Base-by-base conservation (phyloP, 2,113 vertebrate genomes). In the Ictalurus punctatus region DNA sequence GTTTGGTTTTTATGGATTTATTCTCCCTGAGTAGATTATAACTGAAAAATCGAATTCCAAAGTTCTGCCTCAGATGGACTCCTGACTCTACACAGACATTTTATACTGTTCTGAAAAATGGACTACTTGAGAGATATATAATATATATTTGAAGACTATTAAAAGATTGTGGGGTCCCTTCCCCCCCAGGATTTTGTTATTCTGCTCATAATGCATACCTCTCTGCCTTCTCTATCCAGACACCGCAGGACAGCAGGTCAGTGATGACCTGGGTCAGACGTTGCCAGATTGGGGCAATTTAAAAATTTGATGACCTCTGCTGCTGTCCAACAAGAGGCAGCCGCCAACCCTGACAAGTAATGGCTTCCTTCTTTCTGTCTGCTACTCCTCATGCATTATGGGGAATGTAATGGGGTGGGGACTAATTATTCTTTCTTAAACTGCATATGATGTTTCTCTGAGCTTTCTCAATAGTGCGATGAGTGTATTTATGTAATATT, bases 291-390 rank as follows among this genome's bases (percentile, higher is more conserved):
- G 92, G 92, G 90, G 90, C 56, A 90, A 92, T 88, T 92, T 91
- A 88, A 93, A 93, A 90, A 93, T 92, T 91, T 93, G 92, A 93
- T 89, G 90, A 90, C 85, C 89, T 71, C 86, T 78, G 54, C 86
- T 84, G 88, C 90, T 90, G 79, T 90, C 81, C 83, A 63, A 12
- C 63, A 85, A 90, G 87, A 89, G 69, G 61, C 87, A 89, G 88
- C 89, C 84, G 83, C 86, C 91, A 88, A 54, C 87, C 58, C 86
- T 91, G 58, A 90, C 87, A 85, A 92, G 82, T 92, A 92, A 92
- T 81, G 23, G 7, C 1, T 13, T 83, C 76, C n/a, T 78, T 25
- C 21, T 78, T 78, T 48, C 73, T 81, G 12, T 17, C 58, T 48
- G 21, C 0, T 48, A 67, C 37, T 48, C 40, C 5, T 48, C 59